Base-by-base conservation (phyloP, 2,888 invertebrate species). In the Esperia sulphurella region DNA sequence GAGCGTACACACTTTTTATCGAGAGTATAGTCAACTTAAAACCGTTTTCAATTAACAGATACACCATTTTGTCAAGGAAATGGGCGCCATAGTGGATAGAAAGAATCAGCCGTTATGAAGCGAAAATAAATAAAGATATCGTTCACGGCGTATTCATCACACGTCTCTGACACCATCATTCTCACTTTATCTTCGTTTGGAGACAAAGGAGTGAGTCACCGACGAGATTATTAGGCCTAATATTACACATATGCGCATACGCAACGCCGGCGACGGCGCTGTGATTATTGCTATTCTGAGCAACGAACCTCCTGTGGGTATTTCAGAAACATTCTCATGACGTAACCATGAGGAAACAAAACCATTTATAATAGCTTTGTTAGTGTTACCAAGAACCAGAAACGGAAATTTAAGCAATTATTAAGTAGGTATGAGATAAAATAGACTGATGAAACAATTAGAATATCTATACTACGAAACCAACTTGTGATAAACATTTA, bases 131-230 rank as follows among this genome's bases (percentile, higher is more conserved):
- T 8, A 31, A 9, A 2, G n/a, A 35, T n/a, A 42, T 37, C 29
- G 37, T 68, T 61, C 54, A 57, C 56, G 52, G 51, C 51, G 56
- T 63, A 70, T 63, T 63, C 46, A 59, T 71, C 61, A 66, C 59
- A 48, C 30, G 59, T 62, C 50, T 55, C 49, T 57, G 46, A 57
- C 63, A 56, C 58, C 60, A 65, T 56, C 48, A 57, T 63, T 65
- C 68, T 63, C 63, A 57, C 58, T 55, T 59, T 53, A 53, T 58
- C 54, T 59, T 59, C 46, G 42, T 45, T 49, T 44, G 63, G 63
- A 65, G 71, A 84, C 84, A 85, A 85, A 83, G 83, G 58, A 65
- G 57, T 84, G 85, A 83, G 63, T 85, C 87, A 86, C 58, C 75
- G 71, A 62, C 71, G 52, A 76, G 70, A 81, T 77, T 79, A 76